A percentile compares a stretch with the other conserved stretches of the same genome.
Conservation (phyloP, 2,113 vertebrate species). For the Microcebus tavaratra region DNA sequence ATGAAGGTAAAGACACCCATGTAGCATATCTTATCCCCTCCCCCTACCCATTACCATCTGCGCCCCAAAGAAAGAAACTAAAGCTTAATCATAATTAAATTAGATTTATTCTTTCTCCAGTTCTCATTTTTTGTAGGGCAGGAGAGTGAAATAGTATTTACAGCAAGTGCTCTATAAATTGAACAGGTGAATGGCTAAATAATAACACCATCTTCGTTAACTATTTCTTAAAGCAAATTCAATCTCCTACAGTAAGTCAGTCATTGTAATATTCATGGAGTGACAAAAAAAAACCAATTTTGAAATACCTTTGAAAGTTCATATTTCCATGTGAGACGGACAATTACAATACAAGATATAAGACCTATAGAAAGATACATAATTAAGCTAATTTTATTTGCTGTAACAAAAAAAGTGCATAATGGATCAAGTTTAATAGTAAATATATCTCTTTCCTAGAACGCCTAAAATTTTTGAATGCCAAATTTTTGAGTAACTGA, state of each 20-base stretch:
- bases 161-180: neutral
- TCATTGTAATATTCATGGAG: neutral
- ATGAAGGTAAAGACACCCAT: neutral
- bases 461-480: neutral
- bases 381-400: slow-evolving; percentile 30
- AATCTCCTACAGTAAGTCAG: neutral
- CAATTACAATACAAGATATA: neutral
- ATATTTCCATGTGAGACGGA: neutral
- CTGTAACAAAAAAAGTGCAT: neutral
- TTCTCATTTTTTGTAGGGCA: neutral
- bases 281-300: neutral
- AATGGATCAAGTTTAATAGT: neutral
- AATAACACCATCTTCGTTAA: neutral
- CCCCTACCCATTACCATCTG: neutral
- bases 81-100: neutral
- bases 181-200: neutral
- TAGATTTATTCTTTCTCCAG: neutral
- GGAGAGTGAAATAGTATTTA: slow-evolving; percentile 21
- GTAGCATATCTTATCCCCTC: neutral
- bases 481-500: neutral
- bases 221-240: slow-evolving; percentile 20
- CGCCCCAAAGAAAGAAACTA: neutral
- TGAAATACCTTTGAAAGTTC: neutral
- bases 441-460: neutral
- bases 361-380: neutral